These are phyloP conservation scores for Hirudo medicinalis DNA, from an alignment of 1,140 invertebrate species.

Conservation along the genomic window DNA sequence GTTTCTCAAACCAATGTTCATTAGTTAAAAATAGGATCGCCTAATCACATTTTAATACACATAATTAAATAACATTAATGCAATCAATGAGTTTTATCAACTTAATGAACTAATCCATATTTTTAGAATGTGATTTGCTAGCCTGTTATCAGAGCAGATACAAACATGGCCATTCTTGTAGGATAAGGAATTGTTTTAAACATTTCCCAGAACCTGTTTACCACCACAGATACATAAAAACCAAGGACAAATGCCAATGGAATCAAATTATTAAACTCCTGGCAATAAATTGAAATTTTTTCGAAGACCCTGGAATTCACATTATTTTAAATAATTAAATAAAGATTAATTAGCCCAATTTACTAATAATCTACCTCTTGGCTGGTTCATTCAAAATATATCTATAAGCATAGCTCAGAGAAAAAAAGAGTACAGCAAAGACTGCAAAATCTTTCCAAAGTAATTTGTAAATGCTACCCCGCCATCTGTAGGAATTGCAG, in stretches of 20 bases:
- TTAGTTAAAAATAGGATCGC: too few relatives aligned
- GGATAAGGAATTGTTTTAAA: slow-evolving; percentile 59
- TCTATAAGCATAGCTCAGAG: slow-evolving; percentile 15
- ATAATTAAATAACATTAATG: too few relatives aligned
- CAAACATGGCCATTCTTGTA: slow-evolving; percentile 71
- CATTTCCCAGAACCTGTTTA: slow-evolving; percentile 53
- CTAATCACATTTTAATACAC: too few relatives aligned
- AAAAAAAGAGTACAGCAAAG: slow-evolving; percentile 11
- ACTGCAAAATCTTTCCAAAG: slow-evolving; percentile 19
- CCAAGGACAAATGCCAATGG: slow-evolving; percentile 61
- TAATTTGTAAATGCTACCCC: slow-evolving; percentile 19
- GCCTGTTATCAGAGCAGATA: slow-evolving; percentile 57
- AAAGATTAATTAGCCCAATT: not conserved
- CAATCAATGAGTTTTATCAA: not conserved
- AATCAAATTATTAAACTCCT: slow-evolving; percentile 31
- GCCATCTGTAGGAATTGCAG: slow-evolving; percentile 1
- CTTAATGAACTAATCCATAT: not conserved
- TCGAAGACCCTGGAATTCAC: slow-evolving; percentile 32
- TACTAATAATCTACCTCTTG: slow-evolving; percentile 12
- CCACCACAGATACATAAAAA: slow-evolving; percentile 82
- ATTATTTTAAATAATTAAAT: not conserved
- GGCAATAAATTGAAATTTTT: slow-evolving; percentile 29
- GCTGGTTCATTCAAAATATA: not conserved
- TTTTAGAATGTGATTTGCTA: not conserved
- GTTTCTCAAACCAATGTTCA: too few relatives aligned